phyloP scores from a whole-genome alignment of 2,888 invertebrate species.

The Lochmaea crataegi region DNA sequence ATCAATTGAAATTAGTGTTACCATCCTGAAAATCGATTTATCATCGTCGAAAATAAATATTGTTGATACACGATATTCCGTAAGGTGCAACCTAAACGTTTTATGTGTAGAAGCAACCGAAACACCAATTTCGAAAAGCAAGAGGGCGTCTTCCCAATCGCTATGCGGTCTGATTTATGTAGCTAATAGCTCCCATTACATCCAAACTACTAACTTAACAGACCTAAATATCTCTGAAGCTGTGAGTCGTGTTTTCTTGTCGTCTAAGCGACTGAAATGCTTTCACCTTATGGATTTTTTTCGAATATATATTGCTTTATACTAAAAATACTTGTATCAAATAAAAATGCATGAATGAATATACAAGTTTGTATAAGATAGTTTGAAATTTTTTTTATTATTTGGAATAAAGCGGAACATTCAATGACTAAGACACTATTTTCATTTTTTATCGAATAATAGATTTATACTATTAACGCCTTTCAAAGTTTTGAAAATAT shows the following conservation, averaged over 20 bases:
- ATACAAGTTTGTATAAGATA: too few relatives aligned
- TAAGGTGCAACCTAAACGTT: slow-evolving; percentile 28
- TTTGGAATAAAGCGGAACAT: too few relatives aligned
- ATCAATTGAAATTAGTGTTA: too few relatives aligned
- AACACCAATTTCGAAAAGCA: slow-evolving; percentile 40
- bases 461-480: too few relatives aligned
- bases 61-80: neutral
- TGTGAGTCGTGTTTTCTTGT: neutral
- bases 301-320: neutral
- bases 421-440: too few relatives aligned
- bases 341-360: too few relatives aligned
- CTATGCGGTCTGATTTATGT: slow-evolving; percentile 35
- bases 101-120: slow-evolving; percentile 34
- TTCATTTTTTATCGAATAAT: too few relatives aligned
- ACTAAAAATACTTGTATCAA: too few relatives aligned
- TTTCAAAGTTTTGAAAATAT: too few relatives aligned
- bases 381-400: too few relatives aligned
- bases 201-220: slow-evolving; percentile 37
- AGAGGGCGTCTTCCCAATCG: slow-evolving; percentile 36
- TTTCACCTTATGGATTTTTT: neutral
- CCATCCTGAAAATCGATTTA: too few relatives aligned
- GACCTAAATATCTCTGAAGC: slow-evolving; percentile 26
- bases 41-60: too few relatives aligned
- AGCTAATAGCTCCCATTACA: slow-evolving; percentile 41
- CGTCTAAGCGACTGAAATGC: neutral